phyloP scores from a whole-genome alignment of 2,113 vertebrate species.

The Uropsilus gracilis region DNA sequence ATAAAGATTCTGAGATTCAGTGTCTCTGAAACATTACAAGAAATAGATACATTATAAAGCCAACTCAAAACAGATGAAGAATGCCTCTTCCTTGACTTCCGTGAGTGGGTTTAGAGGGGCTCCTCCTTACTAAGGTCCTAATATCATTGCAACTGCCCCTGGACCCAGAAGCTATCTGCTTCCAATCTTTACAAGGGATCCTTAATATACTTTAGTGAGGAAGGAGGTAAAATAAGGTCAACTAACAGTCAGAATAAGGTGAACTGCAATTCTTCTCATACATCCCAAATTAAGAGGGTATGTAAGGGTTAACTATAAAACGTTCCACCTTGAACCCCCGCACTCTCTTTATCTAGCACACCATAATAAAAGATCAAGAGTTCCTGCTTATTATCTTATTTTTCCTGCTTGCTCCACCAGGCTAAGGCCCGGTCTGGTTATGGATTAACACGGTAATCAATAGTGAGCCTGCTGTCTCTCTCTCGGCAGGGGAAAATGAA shows the following conservation, averaged over 20 bases:
- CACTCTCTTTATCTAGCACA: slow-evolving; percentile 87
- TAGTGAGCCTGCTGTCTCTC: slow-evolving; percentile 94
- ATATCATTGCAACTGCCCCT: not conserved
- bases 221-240: slow-evolving; percentile 62
- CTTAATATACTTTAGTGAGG: not conserved
- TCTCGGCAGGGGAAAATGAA: slow-evolving; percentile 97
- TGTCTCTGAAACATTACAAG: not conserved
- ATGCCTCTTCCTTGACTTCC: not conserved
- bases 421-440: slow-evolving; percentile 94
- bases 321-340: slow-evolving; percentile 86
- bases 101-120: not conserved
- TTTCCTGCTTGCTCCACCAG: slow-evolving; percentile 90
- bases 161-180: not conserved
- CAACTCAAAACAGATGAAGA: not conserved
- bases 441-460: slow-evolving; percentile 98
- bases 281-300: slow-evolving; percentile 76
- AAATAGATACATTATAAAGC: not conserved
- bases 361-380: slow-evolving; percentile 93
- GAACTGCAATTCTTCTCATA: slow-evolving; percentile 53
- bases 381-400: slow-evolving; percentile 93
- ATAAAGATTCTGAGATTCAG: not conserved
- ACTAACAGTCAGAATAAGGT: not conserved
- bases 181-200: not conserved
- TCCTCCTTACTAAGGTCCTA: not conserved
- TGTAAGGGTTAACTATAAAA: slow-evolving; percentile 86